phyloP scores from a whole-genome alignment of 2,888 invertebrate genomes.

The Matsumyia berberina region DNA sequence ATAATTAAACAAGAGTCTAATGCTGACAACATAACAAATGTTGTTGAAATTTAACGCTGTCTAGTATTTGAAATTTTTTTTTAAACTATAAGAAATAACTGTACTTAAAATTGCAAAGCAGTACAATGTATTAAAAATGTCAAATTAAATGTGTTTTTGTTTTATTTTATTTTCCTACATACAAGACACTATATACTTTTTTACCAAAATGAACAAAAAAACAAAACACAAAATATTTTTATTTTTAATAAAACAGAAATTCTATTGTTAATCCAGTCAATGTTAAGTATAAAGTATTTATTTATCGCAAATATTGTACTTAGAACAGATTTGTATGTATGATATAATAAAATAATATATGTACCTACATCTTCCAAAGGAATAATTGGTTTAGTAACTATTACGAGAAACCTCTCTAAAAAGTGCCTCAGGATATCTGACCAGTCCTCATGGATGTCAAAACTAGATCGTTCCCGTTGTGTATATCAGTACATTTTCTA shows the following conservation, averaged over 20 bases:
- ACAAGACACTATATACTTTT: slow-evolving; percentile 10
- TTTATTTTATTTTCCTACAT: slow-evolving; percentile 19
- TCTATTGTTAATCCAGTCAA: slow-evolving; percentile 22
- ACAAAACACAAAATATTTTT: slow-evolving; percentile 16
- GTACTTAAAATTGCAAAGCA: slow-evolving; percentile 45
- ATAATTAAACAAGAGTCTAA: slow-evolving; percentile 7
- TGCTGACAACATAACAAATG: background rate
- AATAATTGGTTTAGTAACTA: background rate
- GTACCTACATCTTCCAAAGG: slow-evolving; percentile 28
- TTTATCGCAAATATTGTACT: slow-evolving; percentile 54
- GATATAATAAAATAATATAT: slow-evolving; percentile 15
- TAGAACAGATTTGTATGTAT: slow-evolving; percentile 34
- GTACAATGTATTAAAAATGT: slow-evolving; percentile 45
- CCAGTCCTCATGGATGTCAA: too few relatives aligned
- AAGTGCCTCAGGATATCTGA: too few relatives aligned
- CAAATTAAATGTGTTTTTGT: slow-evolving; percentile 21
- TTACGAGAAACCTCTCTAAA: background rate
- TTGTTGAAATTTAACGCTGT: slow-evolving; percentile 6
- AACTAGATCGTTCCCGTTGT: too few relatives aligned
- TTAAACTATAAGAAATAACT: slow-evolving; percentile 25
- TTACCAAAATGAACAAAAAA: slow-evolving; percentile 20
- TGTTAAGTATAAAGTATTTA: slow-evolving; percentile 48
- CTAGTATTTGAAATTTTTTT: slow-evolving; percentile 29
- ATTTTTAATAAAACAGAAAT: slow-evolving; percentile 3
- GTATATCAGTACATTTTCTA: too few relatives aligned